Evolutionary conservation across 2,888 invertebrate genomes (phyloP), one percentile per base, ranked within the genome.

Genomic region (Pristionchus arcanus): DNA sequence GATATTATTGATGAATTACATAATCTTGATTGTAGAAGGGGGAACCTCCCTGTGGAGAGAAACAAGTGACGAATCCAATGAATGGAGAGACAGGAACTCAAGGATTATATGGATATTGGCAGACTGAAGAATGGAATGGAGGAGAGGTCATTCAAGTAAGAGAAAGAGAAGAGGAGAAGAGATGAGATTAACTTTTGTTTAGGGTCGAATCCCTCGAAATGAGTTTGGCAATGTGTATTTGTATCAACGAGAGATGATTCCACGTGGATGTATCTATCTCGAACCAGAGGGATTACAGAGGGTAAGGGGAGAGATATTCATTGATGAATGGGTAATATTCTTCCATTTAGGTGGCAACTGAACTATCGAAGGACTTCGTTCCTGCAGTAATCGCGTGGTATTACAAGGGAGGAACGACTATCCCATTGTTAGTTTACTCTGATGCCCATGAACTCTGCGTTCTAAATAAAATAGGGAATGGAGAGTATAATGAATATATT

Each of bases 221-320:
- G 98, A 97, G 0, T 99, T 98, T 95, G 99, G 99, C 71, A 99
- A 99, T 96, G 98, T 99, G 0, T 99, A 99, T 95, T 96, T 99
- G 83, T 99, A 98, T 95, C 97, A 98, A 95, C 96, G 97, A 0
- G 97, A 97, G 95, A 99, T 99, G 98, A 96, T 77, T 81, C 89
- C 89, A n/a, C 37, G 42, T 19, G 81, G 89, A 89, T 77, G 81
- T 9, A 89, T 89, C 42, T 66, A 81, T 77, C 81, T 81, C 28
- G 37, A 9, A n/a, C 37, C 81, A 16, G 42, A 34, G 15, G 81
- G 81, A 81, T 16, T 89, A 11, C 66, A 66, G 63, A 55, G 71
- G 31, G 86, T 86, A 1, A 59, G 86, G 9, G 4, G 19, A 28
- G 2, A n/a, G 53, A 28, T 31, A 16, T 49, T 49, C 42, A 49